Evolutionary conservation across 1,140 invertebrate species (phyloP).

Genomic region (Euwallacea similis): DNA sequence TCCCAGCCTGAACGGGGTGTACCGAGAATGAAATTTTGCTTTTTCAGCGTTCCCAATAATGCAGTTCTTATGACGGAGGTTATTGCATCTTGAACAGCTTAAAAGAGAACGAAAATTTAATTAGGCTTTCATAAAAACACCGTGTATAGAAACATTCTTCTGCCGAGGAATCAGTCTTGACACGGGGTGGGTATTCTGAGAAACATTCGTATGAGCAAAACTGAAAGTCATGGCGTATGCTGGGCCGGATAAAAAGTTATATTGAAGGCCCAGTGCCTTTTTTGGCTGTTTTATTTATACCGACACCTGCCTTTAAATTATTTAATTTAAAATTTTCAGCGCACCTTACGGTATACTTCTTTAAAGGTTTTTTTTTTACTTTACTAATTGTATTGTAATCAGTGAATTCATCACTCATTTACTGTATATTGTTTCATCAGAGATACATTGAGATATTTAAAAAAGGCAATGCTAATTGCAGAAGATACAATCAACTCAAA

Average conservation of each 20-base stretch:
- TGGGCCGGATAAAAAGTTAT: slow-evolving; percentile 38
- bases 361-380: slow-evolving; percentile 26
- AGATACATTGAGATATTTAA: too few relatives aligned
- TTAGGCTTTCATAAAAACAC: slow-evolving; percentile 1
- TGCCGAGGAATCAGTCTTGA: slow-evolving; percentile 23
- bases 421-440: too few relatives aligned
- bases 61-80: too few relatives aligned
- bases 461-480: too few relatives aligned
- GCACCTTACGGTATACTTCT: slow-evolving; percentile 27
- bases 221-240: slow-evolving; percentile 35
- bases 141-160: not conserved
- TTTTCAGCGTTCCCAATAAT: too few relatives aligned
- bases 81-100: too few relatives aligned
- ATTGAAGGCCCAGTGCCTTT: slow-evolving; percentile 38
- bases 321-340: slow-evolving; percentile 38
- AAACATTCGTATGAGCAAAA: slow-evolving; percentile 33
- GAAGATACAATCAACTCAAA: not conserved
- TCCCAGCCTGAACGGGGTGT: not conserved
- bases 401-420: too few relatives aligned
- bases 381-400: too few relatives aligned
- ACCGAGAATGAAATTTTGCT: not conserved
- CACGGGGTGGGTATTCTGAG: slow-evolving; percentile 32
- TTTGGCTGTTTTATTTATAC: slow-evolving; percentile 33
- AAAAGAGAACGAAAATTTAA: slow-evolving; percentile 3
- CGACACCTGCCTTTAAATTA: slow-evolving; percentile 39